Percentiles rank a stretch among this genome's conserved stretches.
phyloP scores from a whole-genome alignment of 2,888 invertebrate genomes.

The Andrena fulva region DNA sequence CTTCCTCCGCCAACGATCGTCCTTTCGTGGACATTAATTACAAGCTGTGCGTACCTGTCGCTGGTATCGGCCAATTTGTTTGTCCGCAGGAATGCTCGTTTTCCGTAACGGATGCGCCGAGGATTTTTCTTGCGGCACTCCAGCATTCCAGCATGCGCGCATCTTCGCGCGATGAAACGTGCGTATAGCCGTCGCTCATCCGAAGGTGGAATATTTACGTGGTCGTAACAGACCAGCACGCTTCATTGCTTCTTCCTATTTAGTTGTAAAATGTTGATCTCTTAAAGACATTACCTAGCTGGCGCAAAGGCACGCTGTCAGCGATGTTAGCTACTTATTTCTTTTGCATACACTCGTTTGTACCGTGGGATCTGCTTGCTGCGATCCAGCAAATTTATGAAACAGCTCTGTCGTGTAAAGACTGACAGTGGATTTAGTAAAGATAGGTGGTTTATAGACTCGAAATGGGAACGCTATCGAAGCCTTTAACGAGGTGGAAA shows the following conservation, averaged over 20 bases:
- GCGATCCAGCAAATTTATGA: conserved; percentile 39
- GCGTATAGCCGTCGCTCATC: conserved; percentile 15
- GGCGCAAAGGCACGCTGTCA: not conserved
- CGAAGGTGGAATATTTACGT: conserved; percentile 14
- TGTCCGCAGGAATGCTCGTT: conserved; percentile 54
- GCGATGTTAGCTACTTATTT: not conserved
- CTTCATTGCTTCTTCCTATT: conserved; percentile 59
- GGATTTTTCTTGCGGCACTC: conserved; percentile 5
- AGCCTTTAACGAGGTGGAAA: too few species aligned
- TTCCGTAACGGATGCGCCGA: conserved; percentile 49
- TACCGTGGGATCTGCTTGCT: not conserved
- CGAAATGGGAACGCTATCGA: too few species aligned
- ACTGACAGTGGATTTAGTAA: too few species aligned
- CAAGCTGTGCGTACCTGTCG: conserved; percentile 42
- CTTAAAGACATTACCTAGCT: conserved; percentile 10
- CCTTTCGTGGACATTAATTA: conserved; percentile 61
- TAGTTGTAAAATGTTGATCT: conserved; percentile 49
- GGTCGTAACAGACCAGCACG: conserved; percentile 40
- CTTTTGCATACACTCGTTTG: not conserved
- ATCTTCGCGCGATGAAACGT: conserved; percentile 35
- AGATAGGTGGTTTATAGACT: too few species aligned
- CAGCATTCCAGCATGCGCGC: conserved; percentile 13
- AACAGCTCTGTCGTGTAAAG: not conserved
- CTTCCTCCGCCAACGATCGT: conserved; percentile 63
- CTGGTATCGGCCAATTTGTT: conserved; percentile 65